phyloP scores from a whole-genome alignment of 2,797 vertebrate species.

The Poliocrania exsul region DNA sequence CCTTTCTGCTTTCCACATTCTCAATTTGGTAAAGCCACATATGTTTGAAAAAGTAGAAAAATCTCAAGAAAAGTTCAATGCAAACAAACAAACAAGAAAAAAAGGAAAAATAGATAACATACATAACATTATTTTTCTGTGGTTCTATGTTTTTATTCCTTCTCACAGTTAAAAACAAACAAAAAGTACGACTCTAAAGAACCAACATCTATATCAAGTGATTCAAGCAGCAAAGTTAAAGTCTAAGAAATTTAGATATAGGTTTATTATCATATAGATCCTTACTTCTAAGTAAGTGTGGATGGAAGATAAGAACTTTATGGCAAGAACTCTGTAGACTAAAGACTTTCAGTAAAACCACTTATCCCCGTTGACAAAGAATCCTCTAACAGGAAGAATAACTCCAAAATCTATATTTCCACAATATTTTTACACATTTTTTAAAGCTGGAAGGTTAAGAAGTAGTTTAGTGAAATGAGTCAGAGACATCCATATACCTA shows the following conservation, averaged over 20 bases:
- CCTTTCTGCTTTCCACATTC: neutral
- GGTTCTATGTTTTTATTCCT: neutral
- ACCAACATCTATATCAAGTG: neutral
- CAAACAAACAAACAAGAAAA: neutral
- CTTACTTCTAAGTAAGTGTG: neutral
- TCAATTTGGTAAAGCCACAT: neutral
- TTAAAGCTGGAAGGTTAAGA: neutral
- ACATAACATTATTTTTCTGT: neutral
- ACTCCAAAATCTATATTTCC: neutral
- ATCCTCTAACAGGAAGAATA: neutral
- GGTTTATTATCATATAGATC: neutral
- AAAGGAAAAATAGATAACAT: fast-evolving
- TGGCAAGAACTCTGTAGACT: neutral
- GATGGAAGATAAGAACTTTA: neutral
- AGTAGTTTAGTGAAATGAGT: neutral
- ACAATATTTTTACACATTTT: neutral
- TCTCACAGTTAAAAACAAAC: neutral
- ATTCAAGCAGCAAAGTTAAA: neutral
- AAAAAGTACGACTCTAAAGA: neutral
- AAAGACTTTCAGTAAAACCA: neutral
- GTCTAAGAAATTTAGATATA: neutral
- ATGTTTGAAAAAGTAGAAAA: neutral
- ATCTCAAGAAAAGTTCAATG: neutral
- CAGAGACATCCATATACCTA: neutral
- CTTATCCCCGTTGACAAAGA: neutral